Evolutionary conservation across 2,113 vertebrate genomes (phyloP), one percentile per base, ranked within the genome.

Genomic region (Colistium nudipinnis): DNA sequence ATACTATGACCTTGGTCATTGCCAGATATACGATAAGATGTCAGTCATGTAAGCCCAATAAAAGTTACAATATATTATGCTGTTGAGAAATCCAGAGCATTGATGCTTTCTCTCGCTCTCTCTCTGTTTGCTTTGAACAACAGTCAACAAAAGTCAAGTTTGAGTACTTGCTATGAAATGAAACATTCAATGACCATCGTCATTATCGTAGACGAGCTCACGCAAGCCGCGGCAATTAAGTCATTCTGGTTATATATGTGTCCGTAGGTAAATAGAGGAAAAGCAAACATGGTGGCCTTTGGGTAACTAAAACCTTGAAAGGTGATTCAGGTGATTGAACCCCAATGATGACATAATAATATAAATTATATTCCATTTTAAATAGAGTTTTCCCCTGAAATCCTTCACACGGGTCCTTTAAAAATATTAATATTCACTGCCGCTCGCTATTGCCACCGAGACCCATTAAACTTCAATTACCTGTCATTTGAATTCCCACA

Each of bases 381-480:
- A 33, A 19, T 35, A 20, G 19, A 54, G n/a, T n/a, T n/a, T n/a
- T 35, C 11, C 25, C 31, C 19, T 24, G 13, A 11, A 3, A 14
- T 47, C 14, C 3, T 14, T 11, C 28, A 22, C n/a, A 33, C 52
- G 33, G 52, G 10, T 35, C 30, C 30, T 11, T 64, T 57, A 61
- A 78, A n/a, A 74, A 78, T 78, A 85, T 83, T 66, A 72, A 83
- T 80, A 78, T 80, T 87, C 71, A 78, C 67, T 52, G 80, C 48
- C 54, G 53, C 62, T 80, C 73, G 62, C 72, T 84, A 76, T 83
- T 86, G 70, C 73, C 66, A 74, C 70, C 1, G 62, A 82, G 77
- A 77, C 62, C 64, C 76, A 89, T 89, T 89, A 84, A 87, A 89
- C 82, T 78, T 76, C 74, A 83, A 70, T 88, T 88, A 88, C 74